These are phyloP conservation scores for Eupithecia pulchellata DNA, from an alignment of 2,888 invertebrate genomes.

Conservation along the genomic window DNA sequence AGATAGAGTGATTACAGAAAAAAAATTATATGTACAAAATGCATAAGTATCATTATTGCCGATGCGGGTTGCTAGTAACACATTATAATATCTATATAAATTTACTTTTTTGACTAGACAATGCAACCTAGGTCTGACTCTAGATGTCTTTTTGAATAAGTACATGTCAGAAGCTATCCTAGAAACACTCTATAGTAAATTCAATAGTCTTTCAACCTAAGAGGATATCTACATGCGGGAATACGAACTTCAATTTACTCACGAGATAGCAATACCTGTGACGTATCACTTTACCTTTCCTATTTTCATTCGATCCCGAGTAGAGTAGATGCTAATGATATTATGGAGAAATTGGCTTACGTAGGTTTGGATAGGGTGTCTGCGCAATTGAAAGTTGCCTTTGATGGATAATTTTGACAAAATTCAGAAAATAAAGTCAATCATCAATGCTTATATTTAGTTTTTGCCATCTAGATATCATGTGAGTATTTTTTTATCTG, in stretches of 20 bases:
- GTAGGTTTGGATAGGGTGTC: constrained; percentile 70
- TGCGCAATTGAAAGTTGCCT: not conserved
- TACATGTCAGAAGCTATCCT: not conserved
- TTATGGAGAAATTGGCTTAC: constrained; percentile 71
- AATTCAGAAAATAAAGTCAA: not conserved
- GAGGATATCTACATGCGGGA: constrained; percentile 30
- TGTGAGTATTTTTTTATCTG: not conserved
- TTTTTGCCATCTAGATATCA: not conserved
- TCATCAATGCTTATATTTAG: not conserved
- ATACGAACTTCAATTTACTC: constrained; percentile 44
- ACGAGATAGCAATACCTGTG: constrained; percentile 41
- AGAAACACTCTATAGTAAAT: constrained; percentile 16
- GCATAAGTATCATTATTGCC: no score
- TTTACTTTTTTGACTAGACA: not conserved
- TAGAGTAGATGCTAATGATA: constrained; percentile 65
- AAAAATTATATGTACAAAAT: no score
- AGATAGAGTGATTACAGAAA: no score
- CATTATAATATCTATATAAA: no score
- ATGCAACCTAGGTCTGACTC: not conserved
- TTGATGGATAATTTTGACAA: not conserved
- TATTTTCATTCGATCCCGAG: constrained; percentile 49
- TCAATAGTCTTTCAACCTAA: constrained; percentile 18
- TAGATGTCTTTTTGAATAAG: not conserved
- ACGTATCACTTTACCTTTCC: constrained; percentile 52
- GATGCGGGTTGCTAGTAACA: no score